Evolutionary conservation across 2,888 invertebrate species (phyloP).

Genomic region (Ditula angustiorana): DNA sequence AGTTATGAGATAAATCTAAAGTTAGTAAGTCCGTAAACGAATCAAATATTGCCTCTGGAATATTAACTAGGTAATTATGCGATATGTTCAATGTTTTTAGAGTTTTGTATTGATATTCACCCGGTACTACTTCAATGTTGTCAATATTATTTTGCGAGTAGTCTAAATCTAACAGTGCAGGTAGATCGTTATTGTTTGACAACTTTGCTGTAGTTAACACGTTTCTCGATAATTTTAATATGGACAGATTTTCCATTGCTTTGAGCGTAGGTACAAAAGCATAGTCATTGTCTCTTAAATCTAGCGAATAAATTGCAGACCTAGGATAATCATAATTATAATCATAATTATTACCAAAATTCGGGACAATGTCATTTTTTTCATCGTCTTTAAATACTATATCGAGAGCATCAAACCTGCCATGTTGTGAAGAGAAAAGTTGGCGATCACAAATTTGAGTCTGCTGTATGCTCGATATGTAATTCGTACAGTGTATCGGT

Average conservation of each 20-base stretch:
- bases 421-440: not conserved
- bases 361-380: not conserved
- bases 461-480: not conserved
- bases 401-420: not conserved
- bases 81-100: conserved; percentile 61
- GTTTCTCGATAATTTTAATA: conserved; percentile 59
- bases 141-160: conserved; percentile 63
- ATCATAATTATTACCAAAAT: not conserved
- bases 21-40: conserved; percentile 51
- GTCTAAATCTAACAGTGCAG: conserved; percentile 54
- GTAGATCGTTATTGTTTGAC: conserved; percentile 49
- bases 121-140: conserved; percentile 45
- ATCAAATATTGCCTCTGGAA: conserved; percentile 59
- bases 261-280: conserved; percentile 47
- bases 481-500: not conserved
- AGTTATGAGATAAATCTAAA: conserved; percentile 66
- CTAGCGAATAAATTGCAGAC: conserved; percentile 47
- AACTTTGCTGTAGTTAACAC: conserved; percentile 53
- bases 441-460: not conserved
- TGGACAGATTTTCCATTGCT: conserved; percentile 51
- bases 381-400: not conserved
- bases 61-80: conserved; percentile 56
- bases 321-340: too few relatives aligned
- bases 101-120: conserved; percentile 44
- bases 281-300: conserved; percentile 55